Base-by-base conservation (phyloP, 2,888 invertebrate species). In the Agrotis ipsilon region DNA sequence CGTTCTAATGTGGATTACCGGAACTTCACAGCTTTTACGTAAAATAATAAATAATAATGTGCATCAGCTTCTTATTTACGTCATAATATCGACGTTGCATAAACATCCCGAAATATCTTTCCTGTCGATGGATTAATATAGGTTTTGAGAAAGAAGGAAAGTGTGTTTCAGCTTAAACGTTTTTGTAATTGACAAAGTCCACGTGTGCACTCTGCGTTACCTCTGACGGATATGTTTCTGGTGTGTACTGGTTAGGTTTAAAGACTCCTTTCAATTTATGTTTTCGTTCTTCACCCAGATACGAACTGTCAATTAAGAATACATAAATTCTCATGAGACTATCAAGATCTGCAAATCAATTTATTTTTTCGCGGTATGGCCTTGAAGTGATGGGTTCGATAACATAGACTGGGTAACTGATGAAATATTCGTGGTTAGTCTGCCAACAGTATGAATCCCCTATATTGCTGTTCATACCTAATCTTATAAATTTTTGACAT, bases 1-100 rank as follows among this genome's bases (percentile, higher is more conserved):
- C 82, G 69, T 80, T 76, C 78, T 69, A 51, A 87, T 87, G 77
- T 87, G 60, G 87, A 86, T 84, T 82, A 87, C 69, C 66, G 75
- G 86, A 75, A 62, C 74, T 71, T 72, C 66, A 74, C 68, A 78
- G 81, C 82, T 83, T 81, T 83, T 78, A 80, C 54, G n/a, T 62
- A 64, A 74, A 81, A 84, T 77, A 81, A 84, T 75, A 83, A 84
- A 78, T 81, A 75, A 68, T 68, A n/a, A 58, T 64, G 70, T 77
- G 70, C 80, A 77, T 80, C 69, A 57, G 51, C 70, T 27, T 64
- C 72, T 73, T 76, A 71, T 68, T 75, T 76, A 49, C 51, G 65
- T 49, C 18, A 6, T 57, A 51, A 71, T 55, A 74, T 58, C 45
- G 21, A 14, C 46, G 66, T 61, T 68, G 75, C 59, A 72, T 77